A percentile compares a stretch with the other conserved stretches of the same genome.
Conservation (phyloP, 2,888 invertebrate genomes). For the Eristalinus aeneus region DNA sequence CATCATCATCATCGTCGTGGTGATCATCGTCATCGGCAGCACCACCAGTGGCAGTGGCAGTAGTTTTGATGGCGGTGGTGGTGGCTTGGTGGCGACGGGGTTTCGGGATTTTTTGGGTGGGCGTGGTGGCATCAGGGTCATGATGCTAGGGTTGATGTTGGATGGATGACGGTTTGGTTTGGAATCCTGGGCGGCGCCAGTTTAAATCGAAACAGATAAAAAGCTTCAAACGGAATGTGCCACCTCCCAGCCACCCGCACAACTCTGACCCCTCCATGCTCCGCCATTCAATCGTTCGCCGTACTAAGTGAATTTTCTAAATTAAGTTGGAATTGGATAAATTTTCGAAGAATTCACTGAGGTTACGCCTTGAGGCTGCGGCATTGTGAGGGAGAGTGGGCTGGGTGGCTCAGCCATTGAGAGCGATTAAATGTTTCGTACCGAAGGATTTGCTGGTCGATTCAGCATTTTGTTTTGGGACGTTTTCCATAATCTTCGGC, state of each 20-base stretch:
- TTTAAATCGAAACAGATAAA: conserved; percentile 70
- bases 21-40: conserved; percentile 4
- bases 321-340: conserved; percentile 56
- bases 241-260: background rate
- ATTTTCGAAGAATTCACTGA: conserved; percentile 28
- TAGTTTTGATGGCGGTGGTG: background rate
- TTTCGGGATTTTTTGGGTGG: background rate
- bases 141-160: conserved; percentile 59
- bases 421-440: conserved; percentile 25
- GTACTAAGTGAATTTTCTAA: conserved; percentile 58
- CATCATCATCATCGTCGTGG: conserved; percentile 61
- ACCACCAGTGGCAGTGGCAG: conserved; percentile 3
- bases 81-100: background rate
- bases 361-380: background rate
- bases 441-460: background rate
- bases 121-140: conserved; percentile 25
- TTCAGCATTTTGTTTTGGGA: conserved; percentile 21
- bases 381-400: background rate
- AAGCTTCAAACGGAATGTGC: conserved; percentile 29
- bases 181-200: conserved; percentile 68
- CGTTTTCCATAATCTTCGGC: background rate
- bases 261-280: background rate
- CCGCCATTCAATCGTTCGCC: background rate
- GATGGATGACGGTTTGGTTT: conserved; percentile 34
- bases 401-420: no score